phyloP scores from a whole-genome alignment of 2,888 invertebrate species.

The Operophtera brumata region DNA sequence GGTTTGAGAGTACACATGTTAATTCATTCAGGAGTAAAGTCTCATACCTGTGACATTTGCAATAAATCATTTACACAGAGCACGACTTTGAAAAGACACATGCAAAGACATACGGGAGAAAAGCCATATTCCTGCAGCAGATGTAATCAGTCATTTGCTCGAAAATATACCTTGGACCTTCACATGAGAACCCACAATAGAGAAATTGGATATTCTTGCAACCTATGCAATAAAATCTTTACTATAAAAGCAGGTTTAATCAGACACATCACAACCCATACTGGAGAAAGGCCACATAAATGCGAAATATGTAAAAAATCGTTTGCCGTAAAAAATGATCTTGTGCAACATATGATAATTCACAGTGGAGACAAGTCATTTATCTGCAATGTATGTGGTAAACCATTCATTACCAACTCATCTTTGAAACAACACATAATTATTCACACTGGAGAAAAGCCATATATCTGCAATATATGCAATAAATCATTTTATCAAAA shows the following conservation, averaged over 20 bases:
- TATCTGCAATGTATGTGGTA: slow-evolving; percentile 17
- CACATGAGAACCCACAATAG: slow-evolving; percentile 18
- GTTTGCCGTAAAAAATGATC: slow-evolving; percentile 10
- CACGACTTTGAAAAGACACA: neutral
- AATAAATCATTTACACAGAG: neutral
- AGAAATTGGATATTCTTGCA: slow-evolving; percentile 17
- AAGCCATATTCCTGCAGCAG: slow-evolving; percentile 4
- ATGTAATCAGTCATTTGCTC: slow-evolving; percentile 7
- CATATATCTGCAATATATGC: slow-evolving; percentile 8
- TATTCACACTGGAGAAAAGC: slow-evolving; percentile 12
- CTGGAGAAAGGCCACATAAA: slow-evolving; percentile 17
- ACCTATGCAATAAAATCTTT: slow-evolving; percentile 17
- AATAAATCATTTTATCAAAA: slow-evolving; percentile 10
- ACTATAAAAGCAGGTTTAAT: neutral
- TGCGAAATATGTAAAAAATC: slow-evolving; percentile 22
- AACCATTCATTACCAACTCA: slow-evolving; percentile 13
- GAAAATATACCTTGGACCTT: slow-evolving; percentile 11
- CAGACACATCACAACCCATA: slow-evolving; percentile 14
- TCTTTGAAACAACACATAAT: slow-evolving; percentile 14
- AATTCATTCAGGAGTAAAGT: slow-evolving; percentile 11
- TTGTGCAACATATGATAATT: slow-evolving; percentile 16
- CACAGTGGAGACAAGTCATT: slow-evolving; percentile 20
- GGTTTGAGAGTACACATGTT: neutral
- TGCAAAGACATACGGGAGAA: slow-evolving; percentile 11
- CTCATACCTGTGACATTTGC: slow-evolving; percentile 9